A percentile compares a stretch with the other conserved stretches of the same genome.
Evolutionary conservation across 2,888 invertebrate genomes (phyloP).

Genomic region (Stictocephala bisonia): DNA sequence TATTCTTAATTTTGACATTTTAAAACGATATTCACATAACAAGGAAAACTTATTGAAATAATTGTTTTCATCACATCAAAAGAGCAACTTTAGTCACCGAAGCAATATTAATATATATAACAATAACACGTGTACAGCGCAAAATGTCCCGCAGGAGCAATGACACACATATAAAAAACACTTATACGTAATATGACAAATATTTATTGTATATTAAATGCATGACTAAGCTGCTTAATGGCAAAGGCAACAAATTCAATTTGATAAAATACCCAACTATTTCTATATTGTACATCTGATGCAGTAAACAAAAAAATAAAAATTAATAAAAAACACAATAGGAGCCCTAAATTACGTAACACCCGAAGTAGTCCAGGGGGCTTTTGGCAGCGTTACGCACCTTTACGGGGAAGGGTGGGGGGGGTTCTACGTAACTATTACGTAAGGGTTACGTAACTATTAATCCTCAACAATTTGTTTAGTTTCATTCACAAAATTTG

Average conservation of each 20-base stretch:
- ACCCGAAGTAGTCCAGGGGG: too few species aligned
- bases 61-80: too few species aligned
- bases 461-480: not conserved
- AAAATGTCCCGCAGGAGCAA: too few species aligned
- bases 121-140: too few species aligned
- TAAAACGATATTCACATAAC: too few species aligned
- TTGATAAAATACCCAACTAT: slow-evolving; percentile 8
- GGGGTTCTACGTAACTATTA: not conserved
- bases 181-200: too few species aligned
- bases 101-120: not conserved
- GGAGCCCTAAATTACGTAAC: too few species aligned
- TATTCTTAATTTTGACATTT: too few species aligned
- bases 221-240: slow-evolving; percentile 31
- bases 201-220: slow-evolving; percentile 33
- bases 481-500: not conserved
- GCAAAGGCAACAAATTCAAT: slow-evolving; percentile 33
- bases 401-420: too few species aligned
- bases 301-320: not conserved
- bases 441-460: not conserved
- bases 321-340: not conserved
- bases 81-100: too few species aligned
- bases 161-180: slow-evolving; percentile 16
- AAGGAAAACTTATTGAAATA: too few species aligned
- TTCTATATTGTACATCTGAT: not conserved
- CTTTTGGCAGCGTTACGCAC: too few species aligned